Percentiles rank a stretch among this genome's conserved stretches.
These are phyloP conservation scores for Terebella lapidaria DNA, from an alignment of 2,888 invertebrate species.

Conservation along the genomic window DNA sequence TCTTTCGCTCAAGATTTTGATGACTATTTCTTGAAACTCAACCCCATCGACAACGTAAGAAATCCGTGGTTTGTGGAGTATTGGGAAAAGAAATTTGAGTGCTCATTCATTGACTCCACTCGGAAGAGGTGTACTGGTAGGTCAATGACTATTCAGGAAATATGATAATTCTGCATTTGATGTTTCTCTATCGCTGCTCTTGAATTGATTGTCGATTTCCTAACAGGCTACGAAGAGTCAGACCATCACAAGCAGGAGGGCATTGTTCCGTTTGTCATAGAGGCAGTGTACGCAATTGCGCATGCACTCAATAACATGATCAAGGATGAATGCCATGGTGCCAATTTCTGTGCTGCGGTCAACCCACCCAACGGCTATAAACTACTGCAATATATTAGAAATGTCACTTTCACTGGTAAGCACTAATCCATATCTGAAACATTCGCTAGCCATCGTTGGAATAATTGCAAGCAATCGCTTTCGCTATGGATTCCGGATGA, in stretches of 20 bases:
- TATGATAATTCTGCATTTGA: too few species aligned
- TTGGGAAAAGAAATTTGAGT: constrained; percentile 52
- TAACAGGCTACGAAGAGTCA: too few species aligned
- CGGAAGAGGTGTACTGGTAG: too few species aligned
- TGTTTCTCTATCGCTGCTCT: too few species aligned
- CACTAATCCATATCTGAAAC: too few species aligned
- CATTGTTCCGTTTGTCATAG: constrained; percentile 51
- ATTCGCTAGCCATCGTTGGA: too few species aligned
- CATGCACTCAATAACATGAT: constrained; percentile 45
- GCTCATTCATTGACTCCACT: constrained; percentile 27
- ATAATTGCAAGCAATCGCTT: too few species aligned
- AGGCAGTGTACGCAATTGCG: constrained; percentile 51
- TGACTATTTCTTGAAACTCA: constrained; percentile 61
- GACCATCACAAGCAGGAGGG: constrained; percentile 49
- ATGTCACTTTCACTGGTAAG: constrained; percentile 58
- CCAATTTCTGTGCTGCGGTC: constrained; percentile 17
- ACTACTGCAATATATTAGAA: constrained; percentile 63
- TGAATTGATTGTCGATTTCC: too few species aligned
- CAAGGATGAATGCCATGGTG: constrained; percentile 27
- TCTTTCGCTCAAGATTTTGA: constrained; percentile 60
- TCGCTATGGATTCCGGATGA: too few species aligned
- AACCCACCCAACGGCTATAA: constrained; percentile 54
- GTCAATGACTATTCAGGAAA: too few species aligned
- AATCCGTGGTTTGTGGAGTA: constrained; percentile 55
- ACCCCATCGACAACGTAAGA: constrained; percentile 56